Evolutionary conservation across 1,140 invertebrate genomes (phyloP).

Genomic region (Drosophila bocqueti): DNA sequence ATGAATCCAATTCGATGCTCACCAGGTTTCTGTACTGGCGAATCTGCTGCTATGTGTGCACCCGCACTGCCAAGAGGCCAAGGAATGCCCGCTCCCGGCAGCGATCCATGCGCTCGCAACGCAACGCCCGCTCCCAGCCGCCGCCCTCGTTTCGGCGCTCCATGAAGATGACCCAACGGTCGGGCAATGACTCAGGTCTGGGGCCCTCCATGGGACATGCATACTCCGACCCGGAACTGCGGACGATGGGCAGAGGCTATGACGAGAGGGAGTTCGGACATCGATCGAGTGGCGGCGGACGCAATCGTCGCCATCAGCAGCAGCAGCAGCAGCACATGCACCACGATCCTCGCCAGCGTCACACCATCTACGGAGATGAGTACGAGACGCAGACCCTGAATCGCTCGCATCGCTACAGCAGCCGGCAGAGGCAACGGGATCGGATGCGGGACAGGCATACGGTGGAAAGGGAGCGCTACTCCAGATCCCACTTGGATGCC

Average conservation of each 20-base stretch:
- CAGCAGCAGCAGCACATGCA: conserved; percentile 52
- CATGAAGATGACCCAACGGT: conserved; percentile 89
- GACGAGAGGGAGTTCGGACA: conserved; percentile 67
- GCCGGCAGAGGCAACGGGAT: conserved; percentile 71
- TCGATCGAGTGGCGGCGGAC: conserved; percentile 52
- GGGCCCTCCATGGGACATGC: conserved; percentile 85
- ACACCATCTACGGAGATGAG: conserved; percentile 74
- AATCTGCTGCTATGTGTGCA: conserved; percentile 95
- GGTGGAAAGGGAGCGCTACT: conserved; percentile 79
- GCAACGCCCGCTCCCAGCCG: conserved; percentile 80
- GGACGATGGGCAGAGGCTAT: conserved; percentile 77
- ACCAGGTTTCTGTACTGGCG: conserved; percentile 93
- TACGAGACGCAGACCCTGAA: conserved; percentile 75
- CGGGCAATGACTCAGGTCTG: conserved; percentile 86
- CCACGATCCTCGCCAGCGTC: conserved; percentile 67
- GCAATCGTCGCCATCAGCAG: conserved; percentile 53
- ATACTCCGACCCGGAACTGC: conserved; percentile 86
- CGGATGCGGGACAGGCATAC: conserved; percentile 80
- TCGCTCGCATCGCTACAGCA: conserved; percentile 86
- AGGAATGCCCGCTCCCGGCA: conserved; percentile 83
- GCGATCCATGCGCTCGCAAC: conserved; percentile 61
- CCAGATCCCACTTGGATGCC: conserved; percentile 59
- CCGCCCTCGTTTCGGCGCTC: conserved; percentile 86
- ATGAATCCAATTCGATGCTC: not conserved
- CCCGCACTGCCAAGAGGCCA: conserved; percentile 90